A percentile compares a stretch with the other conserved stretches of the same genome.
These are phyloP conservation scores for Rhombomys opimus DNA, from an alignment of 2,113 vertebrate genomes.

Conservation along the genomic window DNA sequence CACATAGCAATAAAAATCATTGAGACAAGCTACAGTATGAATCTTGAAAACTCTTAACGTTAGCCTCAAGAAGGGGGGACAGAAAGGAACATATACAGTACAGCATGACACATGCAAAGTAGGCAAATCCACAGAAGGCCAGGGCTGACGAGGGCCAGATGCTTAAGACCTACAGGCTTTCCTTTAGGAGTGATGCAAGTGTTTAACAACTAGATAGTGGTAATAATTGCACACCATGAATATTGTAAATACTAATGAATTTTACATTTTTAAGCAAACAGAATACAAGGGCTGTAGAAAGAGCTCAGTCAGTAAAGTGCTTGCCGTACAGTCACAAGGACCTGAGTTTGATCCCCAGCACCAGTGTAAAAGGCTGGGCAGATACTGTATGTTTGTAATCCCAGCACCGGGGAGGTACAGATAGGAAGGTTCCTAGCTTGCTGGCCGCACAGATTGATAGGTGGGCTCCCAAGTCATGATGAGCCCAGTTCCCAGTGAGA, in stretches of 20 bases:
- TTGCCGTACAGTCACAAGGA: neutral
- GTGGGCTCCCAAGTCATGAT: no score
- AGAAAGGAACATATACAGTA: neutral
- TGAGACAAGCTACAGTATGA: neutral
- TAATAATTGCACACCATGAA: neutral
- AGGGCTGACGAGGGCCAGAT: neutral
- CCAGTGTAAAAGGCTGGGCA: neutral
- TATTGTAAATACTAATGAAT: neutral
- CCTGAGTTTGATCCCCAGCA: neutral
- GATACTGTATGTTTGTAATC: neutral
- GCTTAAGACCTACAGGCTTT: neutral
- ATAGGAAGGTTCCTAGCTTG: neutral
- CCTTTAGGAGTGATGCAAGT: neutral
- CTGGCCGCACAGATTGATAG: neutral
- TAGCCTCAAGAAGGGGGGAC: neutral
- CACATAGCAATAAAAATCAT: neutral
- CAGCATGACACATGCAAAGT: neutral
- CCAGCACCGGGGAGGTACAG: neutral
- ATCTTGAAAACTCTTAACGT: constrained; percentile 6
- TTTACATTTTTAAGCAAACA: neutral
- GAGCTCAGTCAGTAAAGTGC: neutral
- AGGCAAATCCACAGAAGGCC: neutral
- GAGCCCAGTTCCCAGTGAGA: neutral
- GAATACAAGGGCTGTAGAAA: neutral
- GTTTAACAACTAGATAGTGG: neutral